A percentile compares a stretch with the other conserved stretches of the same genome.
Evolutionary conservation across 2,797 vertebrate genomes (phyloP).

Genomic region (Balearica regulorum): DNA sequence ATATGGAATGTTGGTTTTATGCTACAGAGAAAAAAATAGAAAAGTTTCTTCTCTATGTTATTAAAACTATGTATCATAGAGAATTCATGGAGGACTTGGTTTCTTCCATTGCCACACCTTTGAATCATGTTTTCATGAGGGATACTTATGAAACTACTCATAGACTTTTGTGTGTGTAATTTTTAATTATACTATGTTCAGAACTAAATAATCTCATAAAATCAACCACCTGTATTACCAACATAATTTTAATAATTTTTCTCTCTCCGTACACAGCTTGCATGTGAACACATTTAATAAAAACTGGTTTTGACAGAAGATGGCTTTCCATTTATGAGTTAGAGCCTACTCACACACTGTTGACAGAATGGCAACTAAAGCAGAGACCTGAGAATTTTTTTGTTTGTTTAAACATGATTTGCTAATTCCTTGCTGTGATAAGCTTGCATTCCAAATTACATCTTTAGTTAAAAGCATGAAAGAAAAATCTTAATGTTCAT

Average conservation of each 20-base stretch:
- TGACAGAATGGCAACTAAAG: neutral
- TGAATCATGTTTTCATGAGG: neutral
- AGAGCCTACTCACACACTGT: neutral
- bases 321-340: neutral
- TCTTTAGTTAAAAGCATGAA: neutral
- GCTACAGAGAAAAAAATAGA: neutral
- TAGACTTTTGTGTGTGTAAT: neutral
- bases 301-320: neutral
- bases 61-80: slow-evolving; percentile 36
- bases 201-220: neutral
- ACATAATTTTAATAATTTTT: neutral
- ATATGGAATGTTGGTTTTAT: slow-evolving; percentile 29
- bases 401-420: neutral
- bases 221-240: neutral
- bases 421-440: neutral
- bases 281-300: neutral
- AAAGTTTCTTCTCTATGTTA: slow-evolving; percentile 24
- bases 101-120: neutral
- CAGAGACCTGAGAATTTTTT: neutral
- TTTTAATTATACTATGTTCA: neutral
- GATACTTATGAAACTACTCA: neutral
- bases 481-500: neutral
- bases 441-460: slow-evolving; percentile 15
- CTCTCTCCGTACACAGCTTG: neutral
- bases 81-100: neutral